Evolutionary conservation across 2,797 vertebrate species (phyloP).

Genomic region (Paguma larvata): DNA sequence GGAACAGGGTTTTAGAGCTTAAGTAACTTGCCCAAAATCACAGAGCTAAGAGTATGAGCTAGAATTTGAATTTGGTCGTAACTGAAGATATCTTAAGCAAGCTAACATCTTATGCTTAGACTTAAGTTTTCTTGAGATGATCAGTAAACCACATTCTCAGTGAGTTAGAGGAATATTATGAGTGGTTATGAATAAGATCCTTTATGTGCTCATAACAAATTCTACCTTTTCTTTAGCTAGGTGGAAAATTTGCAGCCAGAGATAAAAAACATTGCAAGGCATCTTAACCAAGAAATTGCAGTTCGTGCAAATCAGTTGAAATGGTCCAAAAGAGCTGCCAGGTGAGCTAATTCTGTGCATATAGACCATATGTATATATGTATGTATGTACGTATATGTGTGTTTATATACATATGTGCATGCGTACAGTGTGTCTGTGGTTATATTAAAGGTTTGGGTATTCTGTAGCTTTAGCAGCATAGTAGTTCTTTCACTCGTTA

Average conservation of each 20-base stretch:
- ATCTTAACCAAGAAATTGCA: constrained; percentile 93
- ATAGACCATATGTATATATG: background rate
- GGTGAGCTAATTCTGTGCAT: constrained; percentile 85
- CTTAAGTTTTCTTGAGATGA: background rate
- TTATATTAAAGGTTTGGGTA: background rate
- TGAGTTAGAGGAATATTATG: background rate
- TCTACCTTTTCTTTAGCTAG: constrained; percentile 89
- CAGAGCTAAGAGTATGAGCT: background rate
- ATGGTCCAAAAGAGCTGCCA: constrained; percentile 94
- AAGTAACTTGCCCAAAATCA: background rate
- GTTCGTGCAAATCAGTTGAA: constrained; percentile 90
- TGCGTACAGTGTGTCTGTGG: background rate
- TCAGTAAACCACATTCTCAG: constrained; percentile 10
- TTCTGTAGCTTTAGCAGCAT: background rate
- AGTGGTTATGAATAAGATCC: background rate
- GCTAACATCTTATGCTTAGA: background rate
- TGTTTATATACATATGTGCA: too few relatives aligned
- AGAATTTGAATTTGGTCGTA: constrained; percentile 47
- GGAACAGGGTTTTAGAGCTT: background rate
- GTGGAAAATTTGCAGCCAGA: constrained; percentile 95
- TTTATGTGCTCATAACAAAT: constrained; percentile 68
- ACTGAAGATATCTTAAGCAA: background rate
- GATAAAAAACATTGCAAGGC: constrained; percentile 91
- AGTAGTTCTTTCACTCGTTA: constrained; percentile 39
- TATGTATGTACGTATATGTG: too few relatives aligned